Conservation (phyloP, 2,888 invertebrate species). For the Oscheius sp. region DNA sequence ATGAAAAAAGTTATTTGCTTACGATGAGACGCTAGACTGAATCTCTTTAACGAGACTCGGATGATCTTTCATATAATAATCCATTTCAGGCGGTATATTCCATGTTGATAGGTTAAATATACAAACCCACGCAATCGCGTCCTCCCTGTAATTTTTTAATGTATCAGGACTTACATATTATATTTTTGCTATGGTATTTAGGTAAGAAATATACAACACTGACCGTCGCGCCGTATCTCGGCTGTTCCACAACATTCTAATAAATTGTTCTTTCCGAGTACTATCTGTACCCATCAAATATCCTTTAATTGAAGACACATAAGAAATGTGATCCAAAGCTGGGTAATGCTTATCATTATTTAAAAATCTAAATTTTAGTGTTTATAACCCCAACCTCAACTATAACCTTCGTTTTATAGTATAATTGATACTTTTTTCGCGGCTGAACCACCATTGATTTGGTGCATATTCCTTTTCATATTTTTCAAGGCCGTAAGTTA, state of each 20-base stretch:
- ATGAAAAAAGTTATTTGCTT: not conserved
- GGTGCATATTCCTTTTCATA: not conserved
- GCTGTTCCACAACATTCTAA: not conserved
- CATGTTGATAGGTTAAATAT: not conserved
- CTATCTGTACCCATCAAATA: not conserved
- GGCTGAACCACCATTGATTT: not conserved
- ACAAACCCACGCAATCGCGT: conserved; percentile 25
- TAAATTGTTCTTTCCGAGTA: not conserved
- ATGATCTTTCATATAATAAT: conserved; percentile 3
- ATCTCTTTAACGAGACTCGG: not conserved
- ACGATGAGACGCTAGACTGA: too few species aligned
- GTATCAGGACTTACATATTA: not conserved
- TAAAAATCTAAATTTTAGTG: not conserved
- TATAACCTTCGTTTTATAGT: conserved; percentile 3
- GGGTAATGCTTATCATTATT: not conserved
- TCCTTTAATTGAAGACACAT: conserved; percentile 20
- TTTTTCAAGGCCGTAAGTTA: not conserved
- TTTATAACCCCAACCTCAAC: too few species aligned
- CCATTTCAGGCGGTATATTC: not conserved
- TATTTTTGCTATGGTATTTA: not conserved
- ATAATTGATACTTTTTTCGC: conserved; percentile 7
- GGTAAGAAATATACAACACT: not conserved
- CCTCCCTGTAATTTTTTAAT: not conserved
- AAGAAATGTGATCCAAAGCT: conserved; percentile 8
- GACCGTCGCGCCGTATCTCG: not conserved